Conservation (phyloP, 2,797 vertebrate genomes). For the Premnoplex brunnescens region DNA sequence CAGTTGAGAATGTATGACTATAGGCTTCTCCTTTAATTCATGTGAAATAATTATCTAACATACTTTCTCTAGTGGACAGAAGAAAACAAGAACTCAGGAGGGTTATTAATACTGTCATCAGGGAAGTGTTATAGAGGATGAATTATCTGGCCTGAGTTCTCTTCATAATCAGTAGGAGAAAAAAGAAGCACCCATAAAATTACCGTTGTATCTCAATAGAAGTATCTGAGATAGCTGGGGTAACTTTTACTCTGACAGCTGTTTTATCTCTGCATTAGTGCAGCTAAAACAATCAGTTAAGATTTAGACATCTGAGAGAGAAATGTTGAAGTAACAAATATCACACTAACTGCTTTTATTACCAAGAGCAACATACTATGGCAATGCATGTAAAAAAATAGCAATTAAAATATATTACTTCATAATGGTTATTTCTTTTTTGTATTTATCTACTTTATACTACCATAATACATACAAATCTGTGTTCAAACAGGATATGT, state of each 20-base stretch:
- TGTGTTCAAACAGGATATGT: neutral
- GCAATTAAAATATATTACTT: neutral
- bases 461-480: neutral
- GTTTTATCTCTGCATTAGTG: neutral
- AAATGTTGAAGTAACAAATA: neutral
- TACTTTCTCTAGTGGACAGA: neutral
- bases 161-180: neutral
- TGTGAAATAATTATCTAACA: neutral
- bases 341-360: neutral
- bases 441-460: neutral
- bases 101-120: neutral
- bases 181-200: neutral
- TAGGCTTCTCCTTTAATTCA: neutral
- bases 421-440: neutral
- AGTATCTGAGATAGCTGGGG: neutral
- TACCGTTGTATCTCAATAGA: neutral
- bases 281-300: neutral
- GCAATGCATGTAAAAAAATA: neutral
- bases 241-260: neutral
- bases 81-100: neutral
- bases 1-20: neutral
- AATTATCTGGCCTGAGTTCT: neutral
- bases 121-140: neutral
- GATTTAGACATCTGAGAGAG: neutral
- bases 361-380: neutral